Base-by-base conservation (phyloP, 2,797 vertebrate species). In the Lithobates sylvaticus region DNA sequence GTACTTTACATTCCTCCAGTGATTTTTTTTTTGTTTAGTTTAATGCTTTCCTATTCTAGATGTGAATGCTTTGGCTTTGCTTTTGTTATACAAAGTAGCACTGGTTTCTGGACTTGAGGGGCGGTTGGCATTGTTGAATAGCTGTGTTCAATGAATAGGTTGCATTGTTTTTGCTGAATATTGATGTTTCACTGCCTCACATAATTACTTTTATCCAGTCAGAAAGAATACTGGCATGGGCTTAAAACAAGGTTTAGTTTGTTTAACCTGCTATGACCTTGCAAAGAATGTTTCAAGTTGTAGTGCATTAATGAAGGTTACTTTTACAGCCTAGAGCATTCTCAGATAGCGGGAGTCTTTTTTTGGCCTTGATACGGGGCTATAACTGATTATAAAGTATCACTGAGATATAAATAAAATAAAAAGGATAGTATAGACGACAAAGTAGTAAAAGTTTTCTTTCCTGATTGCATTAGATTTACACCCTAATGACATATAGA, bases 171-270 rank as follows among this genome's bases (percentile, higher is more conserved):
- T 29, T 26, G n/a, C 65, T 67, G 61, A 29, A 29, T 29, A 67
- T 67, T 67, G 65, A 67, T 67, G 27, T 67, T 67, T 67, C 65
- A 29, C 26, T 67, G 10, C 65, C 65, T 13, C n/a, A 67, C 12
- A 29, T 67, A 67, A 67, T 67, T 67, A 67, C 65, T 67, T 67
- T 67, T 15, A 67, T 67, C 65, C 65, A 67, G 26, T 67, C 27
- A 67, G 2, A 67, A 15, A 67, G 65, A 67, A 7, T 29, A 29
- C 65, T 29, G 27, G 65, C 65, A 26, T 67, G 65, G 27, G 10
- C 26, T 27, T 67, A 10, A 67, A 29, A 26, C 27, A 67, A 13
- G 65, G 26, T 29, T 67, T 12, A 13, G 10, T 67, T 67, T 67
- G 65, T 67, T 67, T 67, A 67, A 67, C 65, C 65, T 15, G 4